phyloP scores from a whole-genome alignment of 1,140 invertebrate genomes.

The Branchinecta lynchi region DNA sequence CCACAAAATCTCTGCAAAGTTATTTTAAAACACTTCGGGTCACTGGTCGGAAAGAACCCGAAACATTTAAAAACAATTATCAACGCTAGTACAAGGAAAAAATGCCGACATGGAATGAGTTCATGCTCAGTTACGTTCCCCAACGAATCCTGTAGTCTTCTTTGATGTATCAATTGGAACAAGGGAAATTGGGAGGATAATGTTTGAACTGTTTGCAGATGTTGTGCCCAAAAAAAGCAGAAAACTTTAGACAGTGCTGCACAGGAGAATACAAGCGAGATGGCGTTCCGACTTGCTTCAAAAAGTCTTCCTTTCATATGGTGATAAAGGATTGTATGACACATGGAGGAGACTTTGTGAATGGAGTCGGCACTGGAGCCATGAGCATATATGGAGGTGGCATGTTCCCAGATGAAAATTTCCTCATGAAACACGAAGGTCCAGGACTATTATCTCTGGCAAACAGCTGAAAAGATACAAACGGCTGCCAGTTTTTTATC shows the following conservation, averaged over 20 bases:
- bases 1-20: too few species aligned
- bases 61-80: too few species aligned
- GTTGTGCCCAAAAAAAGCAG: slow-evolving; percentile 91
- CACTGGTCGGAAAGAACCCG: too few species aligned
- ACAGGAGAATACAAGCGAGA: slow-evolving; percentile 80
- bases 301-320: slow-evolving; percentile 89
- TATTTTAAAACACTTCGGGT: too few species aligned
- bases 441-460: slow-evolving; percentile 96
- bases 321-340: slow-evolving; percentile 99
- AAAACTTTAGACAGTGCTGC: slow-evolving; percentile 97
- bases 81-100: slow-evolving; percentile 22
- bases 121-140: slow-evolving; percentile 70
- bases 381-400: slow-evolving; percentile 90
- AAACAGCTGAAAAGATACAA: slow-evolving; percentile 95
- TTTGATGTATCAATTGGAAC: slow-evolving; percentile 52
- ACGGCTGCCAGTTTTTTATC: slow-evolving; percentile 92
- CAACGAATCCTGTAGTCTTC: slow-evolving; percentile 88
- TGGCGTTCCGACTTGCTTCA: slow-evolving; percentile 89
- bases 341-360: slow-evolving; percentile 96
- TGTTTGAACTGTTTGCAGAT: slow-evolving; percentile 93
- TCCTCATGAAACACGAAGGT: slow-evolving; percentile 78
- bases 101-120: slow-evolving; percentile 86
- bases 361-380: slow-evolving; percentile 95
- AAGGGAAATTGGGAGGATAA: slow-evolving; percentile 76
- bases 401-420: slow-evolving; percentile 96